Evolutionary conservation across 2,888 invertebrate species (phyloP).

Genomic region (Dicranocentrus wangi): DNA sequence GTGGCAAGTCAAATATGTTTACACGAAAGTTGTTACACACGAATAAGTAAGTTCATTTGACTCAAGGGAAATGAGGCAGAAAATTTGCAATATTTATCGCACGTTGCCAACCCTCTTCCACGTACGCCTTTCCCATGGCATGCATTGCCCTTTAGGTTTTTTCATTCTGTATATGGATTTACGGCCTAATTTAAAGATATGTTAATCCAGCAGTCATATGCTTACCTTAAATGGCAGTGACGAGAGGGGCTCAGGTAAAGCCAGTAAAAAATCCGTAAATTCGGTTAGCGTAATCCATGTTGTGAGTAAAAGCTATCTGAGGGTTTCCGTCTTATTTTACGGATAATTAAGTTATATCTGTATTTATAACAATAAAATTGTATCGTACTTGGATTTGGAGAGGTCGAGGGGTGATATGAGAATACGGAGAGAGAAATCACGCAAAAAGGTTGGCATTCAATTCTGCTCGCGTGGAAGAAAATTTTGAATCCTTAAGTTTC

Average conservation of each 20-base stretch:
- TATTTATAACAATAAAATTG: too few species aligned
- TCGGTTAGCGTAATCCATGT: too few species aligned
- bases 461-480: too few species aligned
- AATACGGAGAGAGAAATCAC: too few species aligned
- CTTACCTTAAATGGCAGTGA: conserved; percentile 14
- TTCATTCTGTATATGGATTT: conserved; percentile 26
- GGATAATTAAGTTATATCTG: too few species aligned
- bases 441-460: too few species aligned
- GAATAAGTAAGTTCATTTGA: conserved; percentile 15
- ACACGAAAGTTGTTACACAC: neutral
- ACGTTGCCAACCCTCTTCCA: conserved; percentile 12
- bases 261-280: neutral
- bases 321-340: too few species aligned
- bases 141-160: conserved; percentile 29
- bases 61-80: conserved; percentile 20
- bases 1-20: neutral
- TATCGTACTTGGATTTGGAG: too few species aligned
- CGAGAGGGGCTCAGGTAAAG: neutral
- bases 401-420: too few species aligned
- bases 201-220: conserved; percentile 29
- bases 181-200: conserved; percentile 46
- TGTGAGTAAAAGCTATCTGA: too few species aligned
- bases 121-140: neutral
- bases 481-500: too few species aligned
- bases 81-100: conserved; percentile 40